A percentile compares a stretch with the other conserved stretches of the same genome.
Evolutionary conservation across 2,113 vertebrate genomes (phyloP).

Genomic region (Clinocottus analis): DNA sequence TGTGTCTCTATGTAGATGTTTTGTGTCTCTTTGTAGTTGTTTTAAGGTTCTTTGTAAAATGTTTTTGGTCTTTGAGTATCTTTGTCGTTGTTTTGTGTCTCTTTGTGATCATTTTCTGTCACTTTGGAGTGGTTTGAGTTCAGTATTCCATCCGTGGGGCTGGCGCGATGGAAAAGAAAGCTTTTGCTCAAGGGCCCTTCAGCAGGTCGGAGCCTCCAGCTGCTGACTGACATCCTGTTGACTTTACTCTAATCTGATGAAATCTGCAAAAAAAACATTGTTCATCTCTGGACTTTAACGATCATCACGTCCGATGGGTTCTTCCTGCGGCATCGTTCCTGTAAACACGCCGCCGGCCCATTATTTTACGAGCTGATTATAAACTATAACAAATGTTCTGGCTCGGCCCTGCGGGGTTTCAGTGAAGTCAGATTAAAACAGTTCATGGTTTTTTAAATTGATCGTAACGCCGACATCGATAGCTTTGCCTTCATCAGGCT

Average conservation of each 20-base stretch:
- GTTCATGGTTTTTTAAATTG: constrained; percentile 2
- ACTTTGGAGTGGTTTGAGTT: no score
- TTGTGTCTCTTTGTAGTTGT: no score
- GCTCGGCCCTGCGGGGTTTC: background rate
- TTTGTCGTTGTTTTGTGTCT: no score
- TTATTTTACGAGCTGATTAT: constrained; percentile 19
- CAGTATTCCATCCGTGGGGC: no score
- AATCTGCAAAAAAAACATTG: background rate
- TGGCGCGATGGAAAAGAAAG: no score
- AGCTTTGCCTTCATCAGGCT: constrained; percentile 38
- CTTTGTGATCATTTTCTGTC: no score
- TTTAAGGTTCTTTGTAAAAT: no score
- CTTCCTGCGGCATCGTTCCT: background rate
- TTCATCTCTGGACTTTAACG: background rate
- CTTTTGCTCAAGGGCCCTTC: constrained; percentile 15
- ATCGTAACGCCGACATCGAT: constrained; percentile 31
- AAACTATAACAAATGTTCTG: constrained; percentile 35
- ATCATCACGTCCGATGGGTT: background rate
- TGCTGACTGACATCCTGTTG: constrained; percentile 19
- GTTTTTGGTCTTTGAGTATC: no score
- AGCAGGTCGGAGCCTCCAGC: constrained; percentile 2
- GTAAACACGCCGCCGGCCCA: background rate
- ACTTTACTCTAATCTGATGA: constrained; percentile 19
- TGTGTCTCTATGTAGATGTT: background rate
- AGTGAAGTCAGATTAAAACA: constrained; percentile 15